Evolutionary conservation across 2,888 invertebrate genomes (phyloP).

Genomic region (Opisthograptis luteolata): DNA sequence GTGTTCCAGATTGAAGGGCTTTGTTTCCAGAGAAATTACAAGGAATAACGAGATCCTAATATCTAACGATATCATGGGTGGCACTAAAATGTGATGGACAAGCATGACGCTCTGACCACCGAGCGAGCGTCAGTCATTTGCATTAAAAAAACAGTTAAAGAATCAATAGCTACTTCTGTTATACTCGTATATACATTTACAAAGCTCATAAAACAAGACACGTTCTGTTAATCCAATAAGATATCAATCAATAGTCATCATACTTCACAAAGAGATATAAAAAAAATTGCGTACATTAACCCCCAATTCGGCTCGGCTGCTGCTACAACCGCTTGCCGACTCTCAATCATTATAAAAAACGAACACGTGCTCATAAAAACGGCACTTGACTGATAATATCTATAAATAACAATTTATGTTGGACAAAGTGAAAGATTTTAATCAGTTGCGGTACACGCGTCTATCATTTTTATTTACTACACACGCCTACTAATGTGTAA

Average conservation of each 20-base stretch:
- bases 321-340: not conserved
- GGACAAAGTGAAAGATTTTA: conserved; percentile 23
- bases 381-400: conserved; percentile 26
- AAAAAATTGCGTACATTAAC: conserved; percentile 20
- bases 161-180: no score
- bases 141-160: no score
- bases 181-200: not conserved
- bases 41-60: no score
- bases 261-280: not conserved
- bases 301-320: conserved; percentile 9
- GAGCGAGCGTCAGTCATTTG: no score
- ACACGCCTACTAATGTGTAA: not conserved
- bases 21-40: no score
- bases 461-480: not conserved
- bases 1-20: no score
- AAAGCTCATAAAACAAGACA: not conserved
- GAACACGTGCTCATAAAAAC: conserved; percentile 24
- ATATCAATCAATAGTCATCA: conserved; percentile 8
- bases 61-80: no score
- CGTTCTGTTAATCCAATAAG: conserved; percentile 14
- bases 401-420: conserved; percentile 27
- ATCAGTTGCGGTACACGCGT: conserved; percentile 13
- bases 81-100: no score
- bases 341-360: conserved; percentile 20
- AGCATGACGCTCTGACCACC: no score